Evolutionary conservation across 2,797 vertebrate genomes (phyloP), one percentile per base, ranked within the genome.

Genomic region (Enteromius mattozi): DNA sequence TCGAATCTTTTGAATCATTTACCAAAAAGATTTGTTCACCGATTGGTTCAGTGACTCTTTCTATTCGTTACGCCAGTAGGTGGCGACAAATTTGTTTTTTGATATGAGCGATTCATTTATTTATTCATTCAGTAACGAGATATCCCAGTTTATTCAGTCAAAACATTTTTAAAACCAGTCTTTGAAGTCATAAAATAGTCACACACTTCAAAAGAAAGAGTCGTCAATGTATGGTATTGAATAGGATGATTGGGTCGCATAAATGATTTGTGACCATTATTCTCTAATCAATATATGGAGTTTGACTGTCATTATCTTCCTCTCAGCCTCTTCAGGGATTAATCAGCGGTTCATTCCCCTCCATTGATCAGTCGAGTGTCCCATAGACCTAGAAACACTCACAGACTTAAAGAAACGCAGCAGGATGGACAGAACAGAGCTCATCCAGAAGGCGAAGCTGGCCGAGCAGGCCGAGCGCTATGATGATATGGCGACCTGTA

Each of bases 391-490:
- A 47, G 59, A 84, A 84, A 84, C 66, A 78, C 82, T 72, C 76
- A 83, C 74, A 84, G 83, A 84, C 83, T 84, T 51, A 71, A 54
- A 54, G 65, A 72, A 78, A 69, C 72, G 68, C 83, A 65, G 71
- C 61, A 91, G 90, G 89, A 98, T 97, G 97, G 96, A 97, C 90
- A 97, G 93, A 94, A 92, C 89, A 75, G 95, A 96, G 90, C 93
- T 96, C 89, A 97, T 99, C 93, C 95, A 96, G 92, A 97, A 94
- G 93, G 98, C 97, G 93, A 99, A 98, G 94, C 93, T 99, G 94
- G 97, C 98, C 40, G 97, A 99, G 92, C 97, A 99, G 92, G 96
- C 97, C 81, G 98, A 99, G 94, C 98, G 98, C 93, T 99, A 99
- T 78, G 98, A 99, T 47, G 98, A 99, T 91, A 99, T 99, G 98